phyloP scores from a whole-genome alignment of 1,140 invertebrate genomes.

The Archegozetes longisetosus region DNA sequence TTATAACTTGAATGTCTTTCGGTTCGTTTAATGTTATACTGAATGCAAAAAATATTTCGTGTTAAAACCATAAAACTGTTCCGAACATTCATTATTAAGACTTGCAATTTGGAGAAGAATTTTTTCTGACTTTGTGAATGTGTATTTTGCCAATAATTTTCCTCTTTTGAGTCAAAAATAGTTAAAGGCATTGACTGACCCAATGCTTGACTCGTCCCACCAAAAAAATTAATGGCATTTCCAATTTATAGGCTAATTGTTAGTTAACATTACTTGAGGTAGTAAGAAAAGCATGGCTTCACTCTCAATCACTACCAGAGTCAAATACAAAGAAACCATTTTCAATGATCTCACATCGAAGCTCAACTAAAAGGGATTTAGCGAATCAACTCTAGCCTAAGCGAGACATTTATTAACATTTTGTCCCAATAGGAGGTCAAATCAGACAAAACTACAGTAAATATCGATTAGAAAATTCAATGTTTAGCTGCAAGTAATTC shows the following conservation, averaged over 20 bases:
- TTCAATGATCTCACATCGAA: too few species aligned
- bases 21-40: neutral
- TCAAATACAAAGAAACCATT: neutral
- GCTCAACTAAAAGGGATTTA: neutral
- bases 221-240: neutral
- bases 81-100: too few species aligned
- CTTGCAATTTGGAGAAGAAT: too few species aligned
- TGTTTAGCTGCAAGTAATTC: too few species aligned
- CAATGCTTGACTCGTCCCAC: neutral
- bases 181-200: neutral
- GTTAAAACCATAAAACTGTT: neutral
- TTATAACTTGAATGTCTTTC: neutral
- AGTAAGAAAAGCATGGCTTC: too few species aligned
- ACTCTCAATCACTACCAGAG: neutral
- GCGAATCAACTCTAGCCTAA: neutral
- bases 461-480: too few species aligned
- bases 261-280: neutral
- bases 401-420: neutral
- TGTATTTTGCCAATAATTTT: neutral
- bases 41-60: neutral
- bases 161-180: neutral
- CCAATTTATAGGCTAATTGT: neutral
- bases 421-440: neutral
- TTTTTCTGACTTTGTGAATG: neutral
- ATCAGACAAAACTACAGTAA: neutral